Evolutionary conservation across 2,888 invertebrate species (phyloP), one percentile per base, ranked within the genome.

Genomic region (Stenichneumon culpator): DNA sequence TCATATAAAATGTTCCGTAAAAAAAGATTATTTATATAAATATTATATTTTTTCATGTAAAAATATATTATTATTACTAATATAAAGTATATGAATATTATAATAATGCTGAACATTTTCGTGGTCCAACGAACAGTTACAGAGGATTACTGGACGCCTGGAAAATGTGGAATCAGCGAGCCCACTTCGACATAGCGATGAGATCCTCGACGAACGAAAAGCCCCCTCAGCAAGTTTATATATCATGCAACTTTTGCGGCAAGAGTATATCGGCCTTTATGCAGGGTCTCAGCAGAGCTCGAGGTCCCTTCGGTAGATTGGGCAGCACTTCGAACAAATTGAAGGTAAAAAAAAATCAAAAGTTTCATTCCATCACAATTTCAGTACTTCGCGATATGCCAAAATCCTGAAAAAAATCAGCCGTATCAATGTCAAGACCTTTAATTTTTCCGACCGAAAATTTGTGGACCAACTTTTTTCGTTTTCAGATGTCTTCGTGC

Each of bases 221-320:
- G 90, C 95, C 95, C 3, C 94, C 95, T 0, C 96, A 96, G 88
- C 96, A 96, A 90, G 97, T 98, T 50, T 97, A 96, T 92, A 96
- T 99, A 80, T 97, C 98, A 5, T 99, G 99, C 94, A 98, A 98
- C 92, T 99, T 98, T 95, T 99, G 99, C 95, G 98, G 98, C 73
- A 99, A 99, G 95, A 97, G 97, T 86, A 97, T 99, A 88, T 97
- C 97, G 0, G 97, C 97, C 86, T 96, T 95, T 69, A 95, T 97
- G 94, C 96, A 97, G 89, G 96, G 96, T n/a, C 95, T 95, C 87
- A 95, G 95, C 89, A 95, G 96, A 87, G 95, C 95, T 63, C 94
- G 95, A 79, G 95, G 94, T 79, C 95, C 95, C 32, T 95, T 95
- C 90, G 95, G 95, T 73, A 93, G 97, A 87, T 94, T 96, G 88